phyloP scores from a whole-genome alignment of 2,888 invertebrate species.

The Adela reaumurella region DNA sequence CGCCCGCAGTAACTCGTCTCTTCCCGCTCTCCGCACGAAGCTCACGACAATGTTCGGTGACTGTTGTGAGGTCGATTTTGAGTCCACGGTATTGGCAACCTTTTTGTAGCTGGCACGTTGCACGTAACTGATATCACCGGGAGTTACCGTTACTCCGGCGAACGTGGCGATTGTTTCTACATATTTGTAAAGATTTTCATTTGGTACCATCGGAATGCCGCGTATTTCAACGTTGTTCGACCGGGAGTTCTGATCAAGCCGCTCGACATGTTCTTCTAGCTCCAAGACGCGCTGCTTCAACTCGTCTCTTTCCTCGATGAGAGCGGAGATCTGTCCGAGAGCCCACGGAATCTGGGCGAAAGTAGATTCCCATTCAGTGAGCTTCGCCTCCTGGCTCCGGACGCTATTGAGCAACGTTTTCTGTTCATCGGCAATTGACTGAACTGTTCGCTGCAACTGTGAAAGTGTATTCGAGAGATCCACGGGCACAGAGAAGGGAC shows the following conservation, averaged over 20 bases:
- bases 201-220: not conserved
- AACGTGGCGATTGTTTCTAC: not conserved
- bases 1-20: not conserved
- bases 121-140: not conserved
- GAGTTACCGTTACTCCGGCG: not conserved
- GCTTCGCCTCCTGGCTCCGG: not conserved
- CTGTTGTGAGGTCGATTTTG: not conserved
- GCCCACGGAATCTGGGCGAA: not conserved
- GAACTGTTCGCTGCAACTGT: not conserved
- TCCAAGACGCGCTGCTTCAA: not conserved
- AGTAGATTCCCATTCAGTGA: not conserved
- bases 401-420: not conserved
- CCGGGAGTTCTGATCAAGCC: not conserved
- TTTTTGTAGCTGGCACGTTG: not conserved
- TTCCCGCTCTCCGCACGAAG: not conserved
- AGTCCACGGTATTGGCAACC: not conserved
- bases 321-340: not conserved
- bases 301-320: not conserved
- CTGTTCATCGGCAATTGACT: not conserved
- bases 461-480: not conserved
- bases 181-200: not conserved
- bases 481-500: not conserved
- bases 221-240: not conserved
- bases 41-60: not conserved
- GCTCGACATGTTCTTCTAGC: not conserved